Evolutionary conservation across 2,888 invertebrate genomes (phyloP).

Genomic region (Apantesis nais): DNA sequence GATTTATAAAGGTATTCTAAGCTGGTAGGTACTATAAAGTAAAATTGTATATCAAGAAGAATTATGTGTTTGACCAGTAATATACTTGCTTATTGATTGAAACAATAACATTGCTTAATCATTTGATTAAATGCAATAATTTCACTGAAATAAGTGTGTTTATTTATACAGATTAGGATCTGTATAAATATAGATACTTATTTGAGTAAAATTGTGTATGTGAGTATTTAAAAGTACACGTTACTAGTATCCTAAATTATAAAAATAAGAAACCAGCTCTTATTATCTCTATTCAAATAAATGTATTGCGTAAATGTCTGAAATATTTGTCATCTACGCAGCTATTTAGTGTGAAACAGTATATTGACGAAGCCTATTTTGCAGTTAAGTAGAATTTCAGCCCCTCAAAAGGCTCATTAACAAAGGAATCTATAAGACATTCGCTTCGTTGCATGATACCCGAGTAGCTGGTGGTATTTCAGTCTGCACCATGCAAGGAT

Average conservation of each 20-base stretch:
- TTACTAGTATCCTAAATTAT: too few relatives aligned
- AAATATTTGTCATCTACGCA: neutral
- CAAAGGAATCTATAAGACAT: constrained; percentile 26
- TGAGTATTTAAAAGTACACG: too few relatives aligned
- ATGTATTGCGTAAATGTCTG: neutral
- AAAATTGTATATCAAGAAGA: neutral
- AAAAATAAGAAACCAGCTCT: too few relatives aligned
- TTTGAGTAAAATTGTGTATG: too few relatives aligned
- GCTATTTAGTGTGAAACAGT: neutral
- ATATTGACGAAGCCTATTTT: neutral
- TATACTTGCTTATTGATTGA: too few relatives aligned
- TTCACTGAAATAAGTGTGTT: too few relatives aligned
- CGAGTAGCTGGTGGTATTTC: constrained; percentile 43
- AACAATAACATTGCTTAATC: too few relatives aligned
- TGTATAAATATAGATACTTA: too few relatives aligned
- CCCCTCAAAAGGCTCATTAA: constrained; percentile 17
- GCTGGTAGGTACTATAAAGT: neutral
- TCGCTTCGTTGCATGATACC: constrained; percentile 45
- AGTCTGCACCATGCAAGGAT: constrained; percentile 51
- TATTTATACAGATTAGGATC: too few relatives aligned
- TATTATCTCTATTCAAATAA: too few relatives aligned
- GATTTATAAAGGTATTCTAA: neutral
- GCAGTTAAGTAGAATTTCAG: neutral
- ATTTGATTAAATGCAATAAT: too few relatives aligned
- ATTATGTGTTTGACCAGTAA: neutral